These are phyloP conservation scores for Mythimna pallens DNA, from an alignment of 2,888 invertebrate genomes.

Conservation along the genomic window DNA sequence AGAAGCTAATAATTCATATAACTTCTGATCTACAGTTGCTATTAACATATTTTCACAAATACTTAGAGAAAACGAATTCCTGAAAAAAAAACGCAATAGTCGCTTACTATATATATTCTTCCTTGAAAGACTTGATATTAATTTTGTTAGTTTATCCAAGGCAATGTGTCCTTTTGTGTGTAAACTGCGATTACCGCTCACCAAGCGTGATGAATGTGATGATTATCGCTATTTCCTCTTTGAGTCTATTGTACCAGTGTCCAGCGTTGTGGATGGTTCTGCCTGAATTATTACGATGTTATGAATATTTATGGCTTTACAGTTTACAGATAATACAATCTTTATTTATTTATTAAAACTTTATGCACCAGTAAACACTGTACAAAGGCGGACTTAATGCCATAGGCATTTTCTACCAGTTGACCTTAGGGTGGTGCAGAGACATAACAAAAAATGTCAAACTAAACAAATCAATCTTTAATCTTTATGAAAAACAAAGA, in stretches of 20 bases:
- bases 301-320: neutral
- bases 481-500: neutral
- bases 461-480: neutral
- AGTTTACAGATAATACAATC: neutral
- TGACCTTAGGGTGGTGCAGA: too few species aligned
- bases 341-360: too few species aligned
- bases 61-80: too few species aligned
- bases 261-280: neutral
- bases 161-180: neutral
- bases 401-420: too few species aligned
- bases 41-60: too few species aligned
- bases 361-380: too few species aligned
- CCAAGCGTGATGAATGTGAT: slow-evolving; percentile 14
- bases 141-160: neutral
- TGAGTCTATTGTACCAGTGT: neutral
- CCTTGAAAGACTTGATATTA: neutral
- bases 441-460: too few species aligned
- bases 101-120: too few species aligned
- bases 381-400: too few species aligned
- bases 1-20: too few species aligned
- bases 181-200: slow-evolving; percentile 1
- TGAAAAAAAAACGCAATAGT: too few species aligned
- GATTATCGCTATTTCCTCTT: slow-evolving; percentile 23
- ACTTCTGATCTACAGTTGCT: too few species aligned
- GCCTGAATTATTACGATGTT: slow-evolving; percentile 13